phyloP scores from a whole-genome alignment of 1,140 invertebrate genomes.

The Limonius californicus region DNA sequence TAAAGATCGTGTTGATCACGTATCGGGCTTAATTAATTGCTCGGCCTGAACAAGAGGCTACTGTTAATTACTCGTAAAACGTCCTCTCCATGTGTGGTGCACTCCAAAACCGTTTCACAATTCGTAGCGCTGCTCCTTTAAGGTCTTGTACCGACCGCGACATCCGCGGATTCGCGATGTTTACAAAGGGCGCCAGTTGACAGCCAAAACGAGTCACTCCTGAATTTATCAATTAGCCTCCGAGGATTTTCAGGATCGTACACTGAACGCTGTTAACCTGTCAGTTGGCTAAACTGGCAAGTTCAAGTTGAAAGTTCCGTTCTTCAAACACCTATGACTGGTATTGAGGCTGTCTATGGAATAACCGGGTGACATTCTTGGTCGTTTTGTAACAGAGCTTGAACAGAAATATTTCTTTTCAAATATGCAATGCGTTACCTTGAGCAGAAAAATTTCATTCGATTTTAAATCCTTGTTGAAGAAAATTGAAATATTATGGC shows the following conservation, averaged over 20 bases:
- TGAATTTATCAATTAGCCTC: neutral
- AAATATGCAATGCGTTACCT: neutral
- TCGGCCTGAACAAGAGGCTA: constrained; percentile 2
- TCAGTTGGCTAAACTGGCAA: neutral
- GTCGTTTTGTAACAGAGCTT: constrained; percentile 2
- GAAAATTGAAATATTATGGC: neutral
- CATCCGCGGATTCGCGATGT: neutral
- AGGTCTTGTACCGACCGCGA: neutral
- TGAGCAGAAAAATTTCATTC: neutral
- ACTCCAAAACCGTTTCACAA: constrained; percentile 5
- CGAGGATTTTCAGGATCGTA: too few relatives aligned
- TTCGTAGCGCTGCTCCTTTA: constrained; percentile 2
- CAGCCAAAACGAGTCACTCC: neutral
- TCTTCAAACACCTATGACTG: constrained; percentile 9
- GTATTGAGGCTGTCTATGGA: neutral
- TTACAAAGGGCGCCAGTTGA: neutral
- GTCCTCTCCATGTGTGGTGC: constrained; percentile 11
- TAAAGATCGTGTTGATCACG: constrained; percentile 13
- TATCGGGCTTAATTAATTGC: constrained; percentile 13
- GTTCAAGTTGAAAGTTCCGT: constrained; percentile 7
- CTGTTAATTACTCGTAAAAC: constrained; percentile 15
- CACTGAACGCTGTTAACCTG: neutral
- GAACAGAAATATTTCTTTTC: neutral
- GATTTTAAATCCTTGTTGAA: neutral
- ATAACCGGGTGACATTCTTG: neutral